These are phyloP conservation scores for Pampusana beccarii DNA, from an alignment of 2,113 vertebrate genomes.

Conservation along the genomic window DNA sequence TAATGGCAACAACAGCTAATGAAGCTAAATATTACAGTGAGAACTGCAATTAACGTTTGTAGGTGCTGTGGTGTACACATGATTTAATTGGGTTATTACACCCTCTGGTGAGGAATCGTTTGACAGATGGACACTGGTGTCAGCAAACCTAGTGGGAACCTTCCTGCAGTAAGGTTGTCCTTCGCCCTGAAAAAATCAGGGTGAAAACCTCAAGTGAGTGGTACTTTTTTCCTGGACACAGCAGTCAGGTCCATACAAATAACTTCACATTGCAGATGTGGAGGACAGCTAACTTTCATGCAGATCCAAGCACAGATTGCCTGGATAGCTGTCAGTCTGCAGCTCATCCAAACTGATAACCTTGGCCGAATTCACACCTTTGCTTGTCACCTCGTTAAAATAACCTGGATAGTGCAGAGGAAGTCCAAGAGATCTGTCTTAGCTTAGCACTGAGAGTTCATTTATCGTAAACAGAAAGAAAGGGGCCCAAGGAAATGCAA, in stretches of 20 bases:
- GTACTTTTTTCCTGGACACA: neutral
- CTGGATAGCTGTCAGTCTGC: neutral
- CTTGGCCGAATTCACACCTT: neutral
- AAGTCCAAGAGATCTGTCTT: neutral
- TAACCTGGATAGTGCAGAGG: neutral
- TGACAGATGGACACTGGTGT: neutral
- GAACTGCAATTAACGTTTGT: neutral
- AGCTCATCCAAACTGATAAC: neutral
- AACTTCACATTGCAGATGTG: neutral
- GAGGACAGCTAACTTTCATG: neutral
- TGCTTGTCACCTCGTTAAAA: neutral
- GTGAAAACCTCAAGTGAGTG: neutral
- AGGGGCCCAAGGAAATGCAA: constrained; percentile 1
- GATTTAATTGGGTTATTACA: neutral
- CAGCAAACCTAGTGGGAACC: neutral
- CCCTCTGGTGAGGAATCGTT: neutral
- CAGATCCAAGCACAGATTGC: neutral
- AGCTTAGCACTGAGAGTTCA: neutral
- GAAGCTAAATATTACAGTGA: neutral
- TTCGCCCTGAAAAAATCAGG: neutral
- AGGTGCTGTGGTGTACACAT: neutral
- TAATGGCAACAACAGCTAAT: neutral
- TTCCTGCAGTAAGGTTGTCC: neutral
- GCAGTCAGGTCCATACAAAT: neutral
- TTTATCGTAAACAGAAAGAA: neutral